phyloP scores from a whole-genome alignment of 2,113 vertebrate species.

The Romanogobio albipinnatus region DNA sequence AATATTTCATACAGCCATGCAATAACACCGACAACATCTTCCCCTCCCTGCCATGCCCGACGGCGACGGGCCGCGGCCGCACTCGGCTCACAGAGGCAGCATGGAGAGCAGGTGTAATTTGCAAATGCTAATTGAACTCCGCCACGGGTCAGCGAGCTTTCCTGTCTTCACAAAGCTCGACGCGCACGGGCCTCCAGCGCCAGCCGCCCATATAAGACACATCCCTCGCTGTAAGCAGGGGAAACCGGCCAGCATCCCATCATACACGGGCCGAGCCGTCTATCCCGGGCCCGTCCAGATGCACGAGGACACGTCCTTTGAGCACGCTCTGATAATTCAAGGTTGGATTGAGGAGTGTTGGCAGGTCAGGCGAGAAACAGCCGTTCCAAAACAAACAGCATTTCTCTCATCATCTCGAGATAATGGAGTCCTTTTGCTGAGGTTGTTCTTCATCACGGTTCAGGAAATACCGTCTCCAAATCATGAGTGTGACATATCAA shows the following conservation, averaged over 20 bases:
- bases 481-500: background rate
- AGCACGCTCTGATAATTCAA: no score
- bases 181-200: background rate
- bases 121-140: conserved; percentile 78
- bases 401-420: conserved; percentile 2
- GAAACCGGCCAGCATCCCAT: background rate
- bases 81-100: conserved; percentile 34
- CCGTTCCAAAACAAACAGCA: background rate
- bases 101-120: conserved; percentile 76
- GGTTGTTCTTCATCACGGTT: background rate
- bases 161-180: conserved; percentile 59
- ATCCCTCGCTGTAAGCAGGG: background rate
- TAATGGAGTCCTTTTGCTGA: background rate
- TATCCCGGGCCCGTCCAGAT: background rate
- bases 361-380: background rate
- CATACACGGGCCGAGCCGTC: background rate
- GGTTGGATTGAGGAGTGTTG: background rate
- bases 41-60: conserved; percentile 36
- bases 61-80: conserved; percentile 43
- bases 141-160: conserved; percentile 76
- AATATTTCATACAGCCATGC: conserved; percentile 81
- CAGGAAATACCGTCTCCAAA: background rate
- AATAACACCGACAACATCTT: conserved; percentile 72
- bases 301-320: background rate
- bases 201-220: background rate